Percentiles rank a stretch among this genome's conserved stretches.
Conservation (phyloP, 2,113 vertebrate species). For the Amphiprion ocellaris region DNA sequence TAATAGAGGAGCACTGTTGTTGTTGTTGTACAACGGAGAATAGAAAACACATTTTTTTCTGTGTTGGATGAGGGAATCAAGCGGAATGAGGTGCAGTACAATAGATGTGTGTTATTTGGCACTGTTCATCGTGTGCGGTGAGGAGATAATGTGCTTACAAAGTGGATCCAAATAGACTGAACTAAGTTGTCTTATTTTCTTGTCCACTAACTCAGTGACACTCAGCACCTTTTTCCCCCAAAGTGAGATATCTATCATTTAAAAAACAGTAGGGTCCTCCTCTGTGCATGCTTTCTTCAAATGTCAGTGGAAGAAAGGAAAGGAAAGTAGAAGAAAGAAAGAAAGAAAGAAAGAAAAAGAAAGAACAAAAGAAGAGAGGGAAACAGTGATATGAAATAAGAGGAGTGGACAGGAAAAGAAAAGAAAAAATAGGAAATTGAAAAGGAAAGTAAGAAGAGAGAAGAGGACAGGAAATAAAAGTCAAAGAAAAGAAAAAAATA, state of each 20-base stretch:
- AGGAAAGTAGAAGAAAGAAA: neutral
- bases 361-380: neutral
- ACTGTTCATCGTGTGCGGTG: conserved; percentile 28
- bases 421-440: neutral
- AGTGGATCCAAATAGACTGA: conserved; percentile 63
- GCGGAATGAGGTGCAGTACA: conserved; percentile 6
- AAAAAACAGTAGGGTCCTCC: neutral
- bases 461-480: accelerated
- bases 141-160: conserved; percentile 53
- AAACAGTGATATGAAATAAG: no score
- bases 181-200: conserved; percentile 57
- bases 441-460: no score
- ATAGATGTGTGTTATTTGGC: conserved; percentile 40
- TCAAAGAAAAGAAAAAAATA: neutral
- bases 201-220: conserved; percentile 47
- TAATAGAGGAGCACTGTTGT: conserved; percentile 44
- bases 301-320: neutral
- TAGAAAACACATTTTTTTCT: conserved; percentile 2
- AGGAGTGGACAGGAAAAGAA: neutral
- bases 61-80: neutral
- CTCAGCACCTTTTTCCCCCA: conserved; percentile 3
- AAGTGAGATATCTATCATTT: conserved; percentile 13
- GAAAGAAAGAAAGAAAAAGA: neutral
- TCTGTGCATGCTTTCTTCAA: neutral
- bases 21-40: conserved; percentile 1